Evolutionary conservation across 1,140 invertebrate species (phyloP).

Genomic region (Heliothis virescens): DNA sequence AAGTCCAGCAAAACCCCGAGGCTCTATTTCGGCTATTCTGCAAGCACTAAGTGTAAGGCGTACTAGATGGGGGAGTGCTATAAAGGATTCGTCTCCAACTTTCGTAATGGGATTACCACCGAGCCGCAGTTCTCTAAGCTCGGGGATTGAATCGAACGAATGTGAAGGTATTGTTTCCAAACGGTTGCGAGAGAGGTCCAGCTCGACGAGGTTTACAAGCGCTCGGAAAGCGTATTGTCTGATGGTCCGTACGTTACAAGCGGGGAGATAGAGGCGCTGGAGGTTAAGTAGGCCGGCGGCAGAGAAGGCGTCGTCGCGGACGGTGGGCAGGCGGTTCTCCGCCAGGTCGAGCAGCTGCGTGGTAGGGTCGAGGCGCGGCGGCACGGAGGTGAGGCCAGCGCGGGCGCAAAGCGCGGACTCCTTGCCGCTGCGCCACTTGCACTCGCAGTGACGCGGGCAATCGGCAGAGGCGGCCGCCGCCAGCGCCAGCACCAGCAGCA

Average conservation of each 20-base stretch:
- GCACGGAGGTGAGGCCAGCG: conserved; percentile 90
- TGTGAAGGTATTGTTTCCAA: conserved; percentile 90
- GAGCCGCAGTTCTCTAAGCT: conserved; percentile 91
- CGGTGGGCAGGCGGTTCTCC: conserved; percentile 89
- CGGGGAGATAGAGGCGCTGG: conserved; percentile 91
- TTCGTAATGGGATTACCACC: conserved; percentile 91
- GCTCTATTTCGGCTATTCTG: conserved; percentile 88
- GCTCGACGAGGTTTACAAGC: conserved; percentile 91
- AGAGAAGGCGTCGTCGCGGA: conserved; percentile 91
- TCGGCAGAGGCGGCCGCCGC: conserved; percentile 84
- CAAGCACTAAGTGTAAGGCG: conserved; percentile 91
- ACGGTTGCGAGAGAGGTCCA: conserved; percentile 92
- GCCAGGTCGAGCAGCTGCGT: conserved; percentile 93
- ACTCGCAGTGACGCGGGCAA: conserved; percentile 92
- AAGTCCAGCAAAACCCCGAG: conserved; percentile 90
- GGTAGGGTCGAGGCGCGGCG: conserved; percentile 89
- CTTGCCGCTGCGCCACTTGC: conserved; percentile 95
- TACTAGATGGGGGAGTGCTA: conserved; percentile 89
- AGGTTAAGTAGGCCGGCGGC: conserved; percentile 91
- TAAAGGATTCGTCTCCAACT: conserved; percentile 90
- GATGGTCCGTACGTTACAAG: conserved; percentile 88
- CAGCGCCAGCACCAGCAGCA: conserved; percentile 76
- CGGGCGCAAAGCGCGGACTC: conserved; percentile 92
- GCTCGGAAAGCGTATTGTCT: conserved; percentile 89
- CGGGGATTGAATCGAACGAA: conserved; percentile 89